Evolutionary conservation across 1,140 invertebrate species (phyloP).

Genomic region (Ips nitidus): DNA sequence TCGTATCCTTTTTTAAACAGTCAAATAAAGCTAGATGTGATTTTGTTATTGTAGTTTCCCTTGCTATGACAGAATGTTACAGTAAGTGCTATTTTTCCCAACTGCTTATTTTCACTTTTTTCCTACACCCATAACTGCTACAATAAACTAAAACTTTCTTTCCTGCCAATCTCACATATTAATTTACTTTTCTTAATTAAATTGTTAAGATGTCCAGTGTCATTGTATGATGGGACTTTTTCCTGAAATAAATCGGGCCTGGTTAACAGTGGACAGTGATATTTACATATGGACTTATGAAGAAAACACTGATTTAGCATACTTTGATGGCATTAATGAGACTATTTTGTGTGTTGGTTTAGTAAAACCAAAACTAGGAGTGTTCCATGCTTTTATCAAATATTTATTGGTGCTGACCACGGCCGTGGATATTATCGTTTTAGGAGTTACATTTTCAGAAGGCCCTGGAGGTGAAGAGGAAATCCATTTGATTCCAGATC

Average conservation of each 20-base stretch:
- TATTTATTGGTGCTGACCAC: conserved; percentile 90
- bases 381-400: conserved; percentile 91
- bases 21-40: conserved; percentile 2
- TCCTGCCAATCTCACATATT: not conserved
- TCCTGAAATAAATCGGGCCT: conserved; percentile 92
- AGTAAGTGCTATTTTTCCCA: too few species aligned
- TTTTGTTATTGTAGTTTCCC: not conserved
- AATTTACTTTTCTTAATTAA: not conserved
- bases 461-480: conserved; percentile 59
- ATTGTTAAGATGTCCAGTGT: conserved; percentile 78
- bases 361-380: conserved; percentile 80
- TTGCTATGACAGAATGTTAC: not conserved
- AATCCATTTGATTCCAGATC: conserved; percentile 91
- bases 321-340: conserved; percentile 89
- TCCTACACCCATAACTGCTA: not conserved
- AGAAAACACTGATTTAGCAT: conserved; percentile 85
- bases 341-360: conserved; percentile 86
- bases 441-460: conserved; percentile 66
- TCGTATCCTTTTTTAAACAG: conserved; percentile 71
- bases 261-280: conserved; percentile 96
- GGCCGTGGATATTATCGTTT: conserved; percentile 87
- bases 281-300: conserved; percentile 97
- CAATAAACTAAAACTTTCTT: not conserved
- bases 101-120: too few species aligned
- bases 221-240: conserved; percentile 96